Conservation (phyloP, 2,888 invertebrate genomes). For the Campaea margaritaria region DNA sequence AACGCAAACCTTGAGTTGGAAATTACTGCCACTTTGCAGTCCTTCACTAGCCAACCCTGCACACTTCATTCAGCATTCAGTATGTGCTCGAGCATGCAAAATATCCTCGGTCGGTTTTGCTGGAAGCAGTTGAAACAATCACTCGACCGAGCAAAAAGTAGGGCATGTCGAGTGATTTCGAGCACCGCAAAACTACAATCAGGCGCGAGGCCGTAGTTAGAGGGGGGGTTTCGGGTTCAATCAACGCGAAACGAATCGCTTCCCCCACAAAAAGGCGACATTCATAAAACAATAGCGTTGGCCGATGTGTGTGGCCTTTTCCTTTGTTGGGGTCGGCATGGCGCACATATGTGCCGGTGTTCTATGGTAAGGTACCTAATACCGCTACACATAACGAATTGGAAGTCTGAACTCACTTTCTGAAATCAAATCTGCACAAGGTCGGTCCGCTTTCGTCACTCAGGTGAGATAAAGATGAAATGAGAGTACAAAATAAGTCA, state of each 20-base stretch:
- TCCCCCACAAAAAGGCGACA: too few species aligned
- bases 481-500: too few species aligned
- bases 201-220: constrained; percentile 8
- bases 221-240: neutral
- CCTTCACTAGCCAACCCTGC: neutral
- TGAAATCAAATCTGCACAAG: too few species aligned
- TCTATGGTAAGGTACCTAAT: too few species aligned
- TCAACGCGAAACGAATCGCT: neutral
- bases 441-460: too few species aligned
- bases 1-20: neutral
- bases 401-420: too few species aligned
- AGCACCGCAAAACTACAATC: constrained; percentile 39
- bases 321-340: too few species aligned
- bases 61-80: constrained; percentile 22
- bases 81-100: constrained; percentile 7
- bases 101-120: constrained; percentile 10
- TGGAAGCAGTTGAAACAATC: constrained; percentile 27
- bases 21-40: constrained; percentile 1
- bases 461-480: too few species aligned
- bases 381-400: too few species aligned
- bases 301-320: too few species aligned
- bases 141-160: constrained; percentile 41
- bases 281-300: too few species aligned
- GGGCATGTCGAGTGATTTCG: constrained; percentile 47
- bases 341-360: neutral